Evolutionary conservation across 2,888 invertebrate species (phyloP), one percentile per base, ranked within the genome.

Genomic region (Lasioglossum zephyrum): DNA sequence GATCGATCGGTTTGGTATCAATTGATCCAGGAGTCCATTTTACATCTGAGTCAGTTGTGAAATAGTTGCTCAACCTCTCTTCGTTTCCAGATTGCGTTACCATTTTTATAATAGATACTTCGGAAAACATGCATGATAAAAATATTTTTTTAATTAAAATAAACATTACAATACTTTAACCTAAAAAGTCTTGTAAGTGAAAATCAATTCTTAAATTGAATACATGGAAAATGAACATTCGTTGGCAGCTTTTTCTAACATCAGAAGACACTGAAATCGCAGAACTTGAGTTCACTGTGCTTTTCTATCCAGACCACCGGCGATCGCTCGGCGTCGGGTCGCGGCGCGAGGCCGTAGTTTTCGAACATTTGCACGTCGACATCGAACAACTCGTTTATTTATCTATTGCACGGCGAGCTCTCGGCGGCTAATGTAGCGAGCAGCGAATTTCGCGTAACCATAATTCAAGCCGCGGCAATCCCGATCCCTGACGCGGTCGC

Each of bases 401-500:
- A 72, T 84, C 63, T 73, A 81, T 66, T 60, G 39, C 69, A n/a
- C 13, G 41, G 26, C 18, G 22, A 60, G 26, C 57, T 74, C 60
- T 69, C 39, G 63, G 1, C 36, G 9, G 63, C 63, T 80, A 81
- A 78, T 53, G 84, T 75, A 72, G 63, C 84, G 53, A 63, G 47
- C 84, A 53, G 53, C 60, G 53, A 36, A 44, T 53, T 57, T 72
- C 79, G 84, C 85, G 85, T 83, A 63, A 83, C 78, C 84, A 79
- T 85, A 84, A 85, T 85, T 85, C 85, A 85, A 83, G 73, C 75
- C 57, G 39, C 79, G 84, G 83, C 85, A 79, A 83, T 85, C 85
- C 79, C 75, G 85, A 85, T 85, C 70, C 74, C 77, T 63, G 80
- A 75, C 77, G 63, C 73, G 63, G 53, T 69, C 84, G 80, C 77